phyloP scores from a whole-genome alignment of 2,113 vertebrate genomes.

The Hyla sarda region DNA sequence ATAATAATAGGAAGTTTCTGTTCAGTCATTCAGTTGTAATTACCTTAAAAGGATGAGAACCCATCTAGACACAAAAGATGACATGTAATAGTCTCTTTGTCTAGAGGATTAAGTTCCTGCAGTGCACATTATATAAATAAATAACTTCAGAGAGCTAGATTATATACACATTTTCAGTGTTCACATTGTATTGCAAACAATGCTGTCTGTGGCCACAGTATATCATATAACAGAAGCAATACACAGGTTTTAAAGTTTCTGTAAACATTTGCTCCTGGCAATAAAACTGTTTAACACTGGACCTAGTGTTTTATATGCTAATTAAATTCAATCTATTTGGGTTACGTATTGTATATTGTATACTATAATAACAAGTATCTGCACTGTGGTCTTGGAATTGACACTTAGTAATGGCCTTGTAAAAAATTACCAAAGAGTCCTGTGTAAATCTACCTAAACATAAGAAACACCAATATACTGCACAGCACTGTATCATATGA shows the following conservation, averaged over 20 bases:
- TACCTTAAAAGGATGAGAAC: slow-evolving; percentile 49
- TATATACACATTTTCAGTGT: background rate
- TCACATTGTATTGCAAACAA: background rate
- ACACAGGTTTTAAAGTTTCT: background rate
- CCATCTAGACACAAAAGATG: slow-evolving; percentile 22
- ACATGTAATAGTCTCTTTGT: background rate
- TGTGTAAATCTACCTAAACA: no score
- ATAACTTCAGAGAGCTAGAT: background rate
- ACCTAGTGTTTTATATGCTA: no score
- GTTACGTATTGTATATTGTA: no score
- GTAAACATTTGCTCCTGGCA: background rate
- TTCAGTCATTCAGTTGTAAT: slow-evolving; percentile 42
- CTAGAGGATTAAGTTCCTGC: slow-evolving; percentile 13
- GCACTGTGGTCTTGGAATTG: no score
- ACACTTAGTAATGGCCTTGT: no score
- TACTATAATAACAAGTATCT: no score
- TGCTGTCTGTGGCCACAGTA: background rate
- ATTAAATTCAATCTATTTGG: no score
- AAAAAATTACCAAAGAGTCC: no score
- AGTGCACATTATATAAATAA: background rate
- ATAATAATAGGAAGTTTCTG: slow-evolving; percentile 38
- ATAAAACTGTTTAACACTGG: background rate
- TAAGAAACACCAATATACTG: no score
- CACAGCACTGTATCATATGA: no score
- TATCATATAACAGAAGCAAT: background rate